Conservation (phyloP, 2,797 vertebrate genomes). For the Echiichthys vipera region DNA sequence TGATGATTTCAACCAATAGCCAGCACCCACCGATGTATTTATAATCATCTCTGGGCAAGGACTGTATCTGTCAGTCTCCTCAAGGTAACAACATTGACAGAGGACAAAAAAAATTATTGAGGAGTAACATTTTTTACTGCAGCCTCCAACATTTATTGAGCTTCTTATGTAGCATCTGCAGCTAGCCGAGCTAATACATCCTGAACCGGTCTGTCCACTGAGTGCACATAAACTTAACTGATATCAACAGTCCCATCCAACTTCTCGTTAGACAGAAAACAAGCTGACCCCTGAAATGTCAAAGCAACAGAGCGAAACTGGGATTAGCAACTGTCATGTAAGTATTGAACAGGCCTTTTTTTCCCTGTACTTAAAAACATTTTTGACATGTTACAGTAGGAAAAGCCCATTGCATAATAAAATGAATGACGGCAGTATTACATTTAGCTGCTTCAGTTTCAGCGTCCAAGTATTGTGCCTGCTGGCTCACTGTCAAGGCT, state of each 20-base stretch:
- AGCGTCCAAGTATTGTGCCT: background rate
- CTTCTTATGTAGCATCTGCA: too few species aligned
- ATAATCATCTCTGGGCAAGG: slow-evolving; percentile 37
- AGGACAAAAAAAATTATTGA: slow-evolving; percentile 8
- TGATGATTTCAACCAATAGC: slow-evolving; percentile 36
- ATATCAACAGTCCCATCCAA: background rate
- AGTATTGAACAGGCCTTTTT: background rate
- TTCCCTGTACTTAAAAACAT: too few species aligned
- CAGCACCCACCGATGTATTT: slow-evolving; percentile 15
- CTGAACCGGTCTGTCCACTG: background rate
- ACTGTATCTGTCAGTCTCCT: slow-evolving; percentile 22
- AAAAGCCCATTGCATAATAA: background rate
- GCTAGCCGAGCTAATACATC: background rate
- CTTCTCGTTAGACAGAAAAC: background rate
- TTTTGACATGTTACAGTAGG: background rate
- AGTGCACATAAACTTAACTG: background rate
- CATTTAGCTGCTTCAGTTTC: background rate
- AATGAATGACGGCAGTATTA: background rate
- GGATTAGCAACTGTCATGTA: background rate
- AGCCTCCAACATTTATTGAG: slow-evolving; percentile 17
- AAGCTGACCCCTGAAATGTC: background rate
- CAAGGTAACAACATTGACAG: slow-evolving; percentile 46
- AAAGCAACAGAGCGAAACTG: background rate
- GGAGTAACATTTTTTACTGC: slow-evolving; percentile 11
- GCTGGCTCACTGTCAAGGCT: background rate